Conservation (phyloP, 2,797 vertebrate species). For the Lepidocolaptes lacrymiger region DNA sequence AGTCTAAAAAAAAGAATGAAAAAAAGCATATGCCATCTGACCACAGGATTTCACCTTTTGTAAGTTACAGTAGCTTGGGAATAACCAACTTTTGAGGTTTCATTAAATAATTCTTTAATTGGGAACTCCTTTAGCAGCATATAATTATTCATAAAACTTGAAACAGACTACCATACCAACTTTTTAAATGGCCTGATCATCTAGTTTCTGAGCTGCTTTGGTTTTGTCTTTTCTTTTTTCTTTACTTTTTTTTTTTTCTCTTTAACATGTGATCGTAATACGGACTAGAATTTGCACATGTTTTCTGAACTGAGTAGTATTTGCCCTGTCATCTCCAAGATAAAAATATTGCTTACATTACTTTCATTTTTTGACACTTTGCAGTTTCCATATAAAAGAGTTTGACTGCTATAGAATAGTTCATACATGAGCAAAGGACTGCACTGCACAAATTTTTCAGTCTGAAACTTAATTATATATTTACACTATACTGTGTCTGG, state of each 20-base stretch:
- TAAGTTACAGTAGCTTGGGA: background rate
- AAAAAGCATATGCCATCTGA: background rate
- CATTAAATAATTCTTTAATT: background rate
- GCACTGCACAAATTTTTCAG: background rate
- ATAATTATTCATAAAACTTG: background rate
- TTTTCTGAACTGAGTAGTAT: background rate
- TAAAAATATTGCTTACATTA: background rate
- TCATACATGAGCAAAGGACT: background rate
- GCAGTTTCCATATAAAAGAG: background rate
- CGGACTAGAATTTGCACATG: background rate
- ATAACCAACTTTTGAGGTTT: background rate
- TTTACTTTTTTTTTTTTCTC: background rate
- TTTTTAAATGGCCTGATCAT: background rate
- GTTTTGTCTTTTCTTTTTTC: rapidly evolving
- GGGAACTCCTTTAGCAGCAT: background rate
- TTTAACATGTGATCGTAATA: background rate
- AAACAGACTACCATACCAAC: no score
- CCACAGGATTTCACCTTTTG: background rate
- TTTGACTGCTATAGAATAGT: background rate
- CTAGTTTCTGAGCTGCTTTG: rapidly evolving
- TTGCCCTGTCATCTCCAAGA: background rate
- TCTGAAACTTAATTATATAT: background rate
- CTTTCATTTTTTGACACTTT: background rate
- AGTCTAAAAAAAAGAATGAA: background rate
- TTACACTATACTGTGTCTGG: rapidly evolving